Conservation (phyloP, 2,888 invertebrate genomes). For the Troides helena region DNA sequence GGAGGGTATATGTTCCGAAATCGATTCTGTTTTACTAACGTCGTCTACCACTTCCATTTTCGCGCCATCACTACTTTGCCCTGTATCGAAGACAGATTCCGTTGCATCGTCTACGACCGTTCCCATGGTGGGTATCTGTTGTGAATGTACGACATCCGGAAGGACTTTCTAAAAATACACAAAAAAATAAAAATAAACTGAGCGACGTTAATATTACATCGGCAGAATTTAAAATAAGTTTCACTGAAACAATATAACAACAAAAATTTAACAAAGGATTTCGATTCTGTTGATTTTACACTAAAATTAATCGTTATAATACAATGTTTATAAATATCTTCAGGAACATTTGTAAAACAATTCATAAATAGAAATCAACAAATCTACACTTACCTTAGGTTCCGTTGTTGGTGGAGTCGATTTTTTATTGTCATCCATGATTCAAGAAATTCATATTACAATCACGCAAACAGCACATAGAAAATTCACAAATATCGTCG, state of each 20-base stretch:
- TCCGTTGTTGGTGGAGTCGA: conserved; percentile 54
- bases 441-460: conserved; percentile 71
- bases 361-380: conserved; percentile 30
- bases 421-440: conserved; percentile 72
- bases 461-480: conserved; percentile 57
- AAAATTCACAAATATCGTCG: conserved; percentile 68
- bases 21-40: conserved; percentile 62
- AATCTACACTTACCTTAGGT: conserved; percentile 54
- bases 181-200: conserved; percentile 50
- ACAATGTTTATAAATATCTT: conserved; percentile 35
- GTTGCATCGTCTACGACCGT: conserved; percentile 49
- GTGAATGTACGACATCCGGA: conserved; percentile 78
- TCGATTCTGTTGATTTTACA: background rate
- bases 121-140: conserved; percentile 65
- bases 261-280: background rate
- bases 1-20: conserved; percentile 70
- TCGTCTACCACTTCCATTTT: conserved; percentile 44
- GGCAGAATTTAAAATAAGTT: background rate
- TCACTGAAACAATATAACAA: background rate
- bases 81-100: conserved; percentile 44
- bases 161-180: conserved; percentile 78
- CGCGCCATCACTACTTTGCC: conserved; percentile 39
- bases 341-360: conserved; percentile 25
- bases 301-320: background rate
- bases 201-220: conserved; percentile 28